Base-by-base conservation (phyloP, 2,888 invertebrate genomes). In the Amblyteles armatorius region DNA sequence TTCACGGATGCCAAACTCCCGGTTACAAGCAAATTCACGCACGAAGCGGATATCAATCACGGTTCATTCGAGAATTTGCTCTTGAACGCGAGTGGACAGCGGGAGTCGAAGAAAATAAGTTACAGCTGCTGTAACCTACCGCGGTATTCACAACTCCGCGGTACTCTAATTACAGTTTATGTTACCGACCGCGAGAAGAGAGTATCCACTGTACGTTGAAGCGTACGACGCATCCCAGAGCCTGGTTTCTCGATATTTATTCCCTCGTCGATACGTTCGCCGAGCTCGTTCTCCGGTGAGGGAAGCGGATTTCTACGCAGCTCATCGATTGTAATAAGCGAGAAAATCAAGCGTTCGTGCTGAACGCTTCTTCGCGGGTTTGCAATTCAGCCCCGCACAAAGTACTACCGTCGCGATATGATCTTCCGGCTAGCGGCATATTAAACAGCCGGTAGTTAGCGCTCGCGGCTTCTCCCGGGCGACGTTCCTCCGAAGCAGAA, bases 361-460 rank as follows among this genome's bases (percentile, higher is more conserved):
- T 57, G 57, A 57, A 40, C 19, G 55, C 57, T 19, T 7, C 57
- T 44, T 57, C 33, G 73, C 26, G 22, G 26, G 57, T 73, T 73
- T 26, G 63, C 63, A 16, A 73, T 60, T 60, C 16, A 60, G 60
- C 29, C 73, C 48, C n/a, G 16, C 26, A 44, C 36, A 50, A 13
- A 22, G 33, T 50, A 52, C 36, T 36, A 50, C 65, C 50, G 33
- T 52, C 22, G 65, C 52, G 76, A 77, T 77, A 52, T 26, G 48
- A 77, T 77, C 76, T 77, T 52, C 67, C 52, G 36, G 40, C 76
- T 77, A 67, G 65, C 67, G 76, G 76, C 67, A 52, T 77, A 77
- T 77, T 77, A 77, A 67, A 67, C 76, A 67, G 76, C 76, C 76
- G 22, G 36, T 77, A 67, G 65, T 67, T 77, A 55, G 50, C 44